Evolutionary conservation across 1,140 invertebrate genomes (phyloP).

Genomic region (Drosophila grimshawi): DNA sequence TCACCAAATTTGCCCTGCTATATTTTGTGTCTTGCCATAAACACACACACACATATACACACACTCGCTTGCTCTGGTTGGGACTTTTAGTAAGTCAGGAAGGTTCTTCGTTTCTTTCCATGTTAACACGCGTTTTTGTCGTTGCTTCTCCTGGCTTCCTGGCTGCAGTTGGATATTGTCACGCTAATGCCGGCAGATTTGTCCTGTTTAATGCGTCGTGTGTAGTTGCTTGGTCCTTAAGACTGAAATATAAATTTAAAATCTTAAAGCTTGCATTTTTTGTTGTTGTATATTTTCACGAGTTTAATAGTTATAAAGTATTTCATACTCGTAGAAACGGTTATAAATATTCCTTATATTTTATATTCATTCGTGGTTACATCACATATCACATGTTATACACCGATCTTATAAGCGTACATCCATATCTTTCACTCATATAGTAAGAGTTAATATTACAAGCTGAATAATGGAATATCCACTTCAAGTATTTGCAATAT

Average conservation of each 20-base stretch:
- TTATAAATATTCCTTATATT: no score
- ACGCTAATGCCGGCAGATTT: constrained; percentile 75
- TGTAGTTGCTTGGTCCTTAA: constrained; percentile 40
- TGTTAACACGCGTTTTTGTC: constrained; percentile 69
- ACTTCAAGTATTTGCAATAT: background rate
- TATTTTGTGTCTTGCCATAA: constrained; percentile 18
- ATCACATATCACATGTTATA: no score
- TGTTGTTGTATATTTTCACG: background rate
- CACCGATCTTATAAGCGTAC: no score
- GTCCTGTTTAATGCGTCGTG: constrained; percentile 71
- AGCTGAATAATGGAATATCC: background rate
- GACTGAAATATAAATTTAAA: constrained; percentile 2
- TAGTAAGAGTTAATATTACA: background rate
- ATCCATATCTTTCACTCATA: background rate
- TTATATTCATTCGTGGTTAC: no score
- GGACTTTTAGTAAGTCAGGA: constrained; percentile 35
- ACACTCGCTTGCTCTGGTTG: constrained; percentile 8
- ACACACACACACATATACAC: constrained; percentile 23
- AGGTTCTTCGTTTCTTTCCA: constrained; percentile 55
- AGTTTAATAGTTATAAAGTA: background rate
- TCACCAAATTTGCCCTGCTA: constrained; percentile 64
- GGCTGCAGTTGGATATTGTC: constrained; percentile 73
- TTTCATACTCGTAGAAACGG: no score
- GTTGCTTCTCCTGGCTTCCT: constrained; percentile 64
- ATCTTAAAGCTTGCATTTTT: background rate